phyloP scores from a whole-genome alignment of 2,888 invertebrate genomes.

The Agriotes lineatus region DNA sequence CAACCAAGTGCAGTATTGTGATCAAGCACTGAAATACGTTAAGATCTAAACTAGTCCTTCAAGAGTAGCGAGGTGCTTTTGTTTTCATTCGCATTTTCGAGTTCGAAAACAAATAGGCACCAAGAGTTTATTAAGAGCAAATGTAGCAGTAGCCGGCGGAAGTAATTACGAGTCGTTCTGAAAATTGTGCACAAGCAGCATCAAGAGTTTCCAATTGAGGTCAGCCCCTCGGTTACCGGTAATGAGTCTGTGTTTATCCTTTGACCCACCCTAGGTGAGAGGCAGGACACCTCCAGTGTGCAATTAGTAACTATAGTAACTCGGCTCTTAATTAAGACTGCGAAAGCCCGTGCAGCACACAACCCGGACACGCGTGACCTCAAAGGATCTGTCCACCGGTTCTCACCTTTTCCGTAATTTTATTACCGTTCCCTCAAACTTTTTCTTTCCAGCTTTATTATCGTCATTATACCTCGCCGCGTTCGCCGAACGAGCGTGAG shows the following conservation, averaged over 20 bases:
- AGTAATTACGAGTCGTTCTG: neutral
- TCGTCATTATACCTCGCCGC: slow-evolving; percentile 46
- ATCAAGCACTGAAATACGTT: too few species aligned
- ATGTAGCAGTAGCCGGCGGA: neutral
- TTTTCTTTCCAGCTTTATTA: slow-evolving; percentile 46
- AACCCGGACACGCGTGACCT: slow-evolving; percentile 48
- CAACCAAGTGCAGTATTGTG: too few species aligned
- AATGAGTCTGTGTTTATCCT: slow-evolving; percentile 55
- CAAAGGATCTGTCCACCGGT: slow-evolving; percentile 53
- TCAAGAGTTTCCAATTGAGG: slow-evolving; percentile 45
- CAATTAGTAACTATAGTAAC: slow-evolving; percentile 58
- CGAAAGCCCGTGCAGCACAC: slow-evolving; percentile 41
- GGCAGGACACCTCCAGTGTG: slow-evolving; percentile 50
- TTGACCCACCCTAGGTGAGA: slow-evolving; percentile 49
- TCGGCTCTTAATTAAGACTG: slow-evolving; percentile 57
- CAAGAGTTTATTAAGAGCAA: too few species aligned
- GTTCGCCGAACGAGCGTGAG: slow-evolving; percentile 45
- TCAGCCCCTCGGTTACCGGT: slow-evolving; percentile 46
- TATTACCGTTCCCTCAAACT: slow-evolving; percentile 43
- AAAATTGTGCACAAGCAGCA: slow-evolving; percentile 8
- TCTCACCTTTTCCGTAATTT: slow-evolving; percentile 49
- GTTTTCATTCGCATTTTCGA: too few species aligned
- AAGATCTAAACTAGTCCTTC: too few species aligned
- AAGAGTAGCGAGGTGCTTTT: too few species aligned
- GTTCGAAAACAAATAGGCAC: neutral